Percentiles rank a stretch among this genome's conserved stretches.
Conservation (phyloP, 2,888 invertebrate genomes). For the Caprella mutica region DNA sequence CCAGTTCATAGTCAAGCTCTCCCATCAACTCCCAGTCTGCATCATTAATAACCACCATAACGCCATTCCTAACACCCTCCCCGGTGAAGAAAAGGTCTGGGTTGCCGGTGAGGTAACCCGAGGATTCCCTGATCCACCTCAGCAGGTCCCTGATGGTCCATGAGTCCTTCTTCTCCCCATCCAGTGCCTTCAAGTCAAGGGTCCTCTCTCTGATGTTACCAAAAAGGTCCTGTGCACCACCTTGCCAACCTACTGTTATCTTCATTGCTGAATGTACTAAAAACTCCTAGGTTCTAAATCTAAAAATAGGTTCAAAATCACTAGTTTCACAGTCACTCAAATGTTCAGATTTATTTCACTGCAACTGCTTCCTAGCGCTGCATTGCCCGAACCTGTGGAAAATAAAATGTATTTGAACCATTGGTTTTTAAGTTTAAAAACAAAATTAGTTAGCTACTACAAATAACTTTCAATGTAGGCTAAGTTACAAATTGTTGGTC, state of each 20-base stretch:
- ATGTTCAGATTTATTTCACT: neutral
- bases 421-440: no score
- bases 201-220: slow-evolving; percentile 64
- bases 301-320: neutral
- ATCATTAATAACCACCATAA: slow-evolving; percentile 85
- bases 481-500: no score
- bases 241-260: slow-evolving; percentile 48
- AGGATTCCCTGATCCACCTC: slow-evolving; percentile 69
- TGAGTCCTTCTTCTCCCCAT: slow-evolving; percentile 37
- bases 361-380: no score
- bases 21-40: slow-evolving; percentile 83
- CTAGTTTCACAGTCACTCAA: neutral
- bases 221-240: slow-evolving; percentile 84
- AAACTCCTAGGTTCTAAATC: neutral
- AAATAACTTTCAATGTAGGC: no score
- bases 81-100: slow-evolving; percentile 51
- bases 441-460: no score
- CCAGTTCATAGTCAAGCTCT: slow-evolving; percentile 42
- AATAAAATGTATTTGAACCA: no score
- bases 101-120: slow-evolving; percentile 58
- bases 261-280: slow-evolving; percentile 14
- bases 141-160: slow-evolving; percentile 63
- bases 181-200: slow-evolving; percentile 44
- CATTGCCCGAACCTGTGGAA: slow-evolving; percentile 32
- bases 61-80: slow-evolving; percentile 59